Evolutionary conservation across 2,797 vertebrate species (phyloP).

Genomic region (Anniella stebbinsi): DNA sequence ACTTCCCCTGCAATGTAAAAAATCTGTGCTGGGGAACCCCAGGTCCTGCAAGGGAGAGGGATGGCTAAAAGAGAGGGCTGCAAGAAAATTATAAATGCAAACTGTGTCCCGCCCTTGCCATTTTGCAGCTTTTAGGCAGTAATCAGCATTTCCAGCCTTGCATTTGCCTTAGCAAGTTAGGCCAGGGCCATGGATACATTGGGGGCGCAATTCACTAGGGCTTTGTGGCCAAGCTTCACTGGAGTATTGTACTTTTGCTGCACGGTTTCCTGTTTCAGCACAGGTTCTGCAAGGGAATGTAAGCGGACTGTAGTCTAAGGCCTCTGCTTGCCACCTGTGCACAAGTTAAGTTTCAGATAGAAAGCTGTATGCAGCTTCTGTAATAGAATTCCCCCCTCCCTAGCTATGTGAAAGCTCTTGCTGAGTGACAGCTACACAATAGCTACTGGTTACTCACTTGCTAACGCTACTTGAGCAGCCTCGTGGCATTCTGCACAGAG

Average conservation of each 20-base stretch:
- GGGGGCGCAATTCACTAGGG: not conserved
- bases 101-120: no score
- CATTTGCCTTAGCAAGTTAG: fast-evolving
- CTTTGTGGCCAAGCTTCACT: not conserved
- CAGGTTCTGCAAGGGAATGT: not conserved
- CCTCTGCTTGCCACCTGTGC: not conserved
- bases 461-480: not conserved
- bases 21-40: not conserved
- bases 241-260: not conserved
- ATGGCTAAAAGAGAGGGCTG: not conserved
- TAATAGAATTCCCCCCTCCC: not conserved
- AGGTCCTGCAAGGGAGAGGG: not conserved
- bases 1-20: not conserved
- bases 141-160: not conserved
- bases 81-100: not conserved
- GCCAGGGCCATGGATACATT: not conserved
- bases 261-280: not conserved
- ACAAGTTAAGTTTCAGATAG: no score
- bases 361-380: not conserved
- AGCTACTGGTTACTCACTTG: not conserved
- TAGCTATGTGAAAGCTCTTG: not conserved
- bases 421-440: not conserved
- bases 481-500: not conserved
- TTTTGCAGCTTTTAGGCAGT: not conserved
- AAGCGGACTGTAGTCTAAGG: not conserved